Evolutionary conservation across 2,888 invertebrate genomes (phyloP), one percentile per base, ranked within the genome.

Genomic region (Ctenicera cuprea): DNA sequence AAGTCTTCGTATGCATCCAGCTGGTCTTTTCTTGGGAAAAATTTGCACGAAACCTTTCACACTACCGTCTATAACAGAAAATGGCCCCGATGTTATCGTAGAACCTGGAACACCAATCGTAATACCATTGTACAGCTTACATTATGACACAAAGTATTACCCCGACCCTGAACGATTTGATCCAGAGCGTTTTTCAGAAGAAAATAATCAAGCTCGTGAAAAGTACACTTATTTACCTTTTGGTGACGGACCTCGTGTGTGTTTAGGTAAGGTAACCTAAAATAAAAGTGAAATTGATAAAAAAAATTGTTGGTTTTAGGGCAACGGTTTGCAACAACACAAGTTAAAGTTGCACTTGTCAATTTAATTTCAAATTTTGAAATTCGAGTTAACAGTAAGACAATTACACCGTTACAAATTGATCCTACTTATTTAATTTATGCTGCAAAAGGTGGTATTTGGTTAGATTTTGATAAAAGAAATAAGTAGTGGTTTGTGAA

Each of bases 391-490:
- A 86, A 83, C 66, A 64, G 78, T n/a, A 81, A 81, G 73, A 82
- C 83, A 2, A 71, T 77, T 50, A 67, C 76, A 30, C 82, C 82
- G 1, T 64, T 83, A 14, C 75, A 78, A 57, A 73, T 80, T 33
- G 81, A 84, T 75, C 81, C 81, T 0, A 73, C 74, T 22, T 79
- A 78, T 41, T 62, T 80, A 1, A 63, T 82, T 41, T 57, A 77
- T 7, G 76, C 77, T 3, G 78, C 80, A 3, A 78, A 80, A 50
- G 81, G 81, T 26, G 80, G 81, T 14, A 65, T 83, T 12, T 82
- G 82, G 82, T 64, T 83, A 11, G 57, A 79, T 68, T 76, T 0
- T 89, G 88, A 77, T 85, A 89, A 22, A 90, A 75, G 61, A 79
- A 78, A 74, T 3, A 38, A 37, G 14, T 16, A 57, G 33, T 26